phyloP scores from a whole-genome alignment of 2,797 vertebrate species.

The Chrysocyon brachyurus region DNA sequence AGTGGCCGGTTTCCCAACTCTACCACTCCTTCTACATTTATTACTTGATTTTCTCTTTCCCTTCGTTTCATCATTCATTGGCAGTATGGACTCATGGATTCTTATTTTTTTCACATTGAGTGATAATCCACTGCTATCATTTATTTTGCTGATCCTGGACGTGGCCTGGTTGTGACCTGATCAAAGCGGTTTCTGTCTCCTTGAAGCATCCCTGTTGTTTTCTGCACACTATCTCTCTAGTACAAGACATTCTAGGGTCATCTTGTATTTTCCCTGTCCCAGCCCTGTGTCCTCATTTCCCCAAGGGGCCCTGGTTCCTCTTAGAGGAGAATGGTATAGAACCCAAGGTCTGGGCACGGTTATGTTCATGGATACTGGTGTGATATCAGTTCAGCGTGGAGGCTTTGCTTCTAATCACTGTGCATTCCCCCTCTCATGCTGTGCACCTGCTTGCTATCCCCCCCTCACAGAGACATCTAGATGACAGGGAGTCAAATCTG shows the following conservation, averaged over 20 bases:
- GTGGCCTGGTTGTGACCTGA: not conserved
- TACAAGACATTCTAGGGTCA: not conserved
- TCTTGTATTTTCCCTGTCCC: not conserved
- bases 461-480: not conserved
- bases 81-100: not conserved
- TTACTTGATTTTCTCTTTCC: not conserved
- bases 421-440: no score
- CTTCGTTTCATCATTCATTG: not conserved
- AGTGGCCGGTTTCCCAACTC: fast-evolving
- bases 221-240: not conserved
- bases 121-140: not conserved
- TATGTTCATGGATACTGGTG: not conserved
- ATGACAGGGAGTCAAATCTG: not conserved
- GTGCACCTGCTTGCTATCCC: not conserved
- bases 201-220: no score
- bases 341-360: not conserved
- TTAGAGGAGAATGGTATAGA: not conserved
- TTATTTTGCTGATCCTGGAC: not conserved
- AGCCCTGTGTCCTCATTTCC: not conserved
- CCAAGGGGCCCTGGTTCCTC: not conserved
- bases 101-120: not conserved
- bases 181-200: not conserved
- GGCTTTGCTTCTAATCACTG: not conserved
- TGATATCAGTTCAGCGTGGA: not conserved
- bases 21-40: not conserved